These are phyloP conservation scores for Helleia helle DNA, from an alignment of 2,888 invertebrate genomes.

Conservation along the genomic window DNA sequence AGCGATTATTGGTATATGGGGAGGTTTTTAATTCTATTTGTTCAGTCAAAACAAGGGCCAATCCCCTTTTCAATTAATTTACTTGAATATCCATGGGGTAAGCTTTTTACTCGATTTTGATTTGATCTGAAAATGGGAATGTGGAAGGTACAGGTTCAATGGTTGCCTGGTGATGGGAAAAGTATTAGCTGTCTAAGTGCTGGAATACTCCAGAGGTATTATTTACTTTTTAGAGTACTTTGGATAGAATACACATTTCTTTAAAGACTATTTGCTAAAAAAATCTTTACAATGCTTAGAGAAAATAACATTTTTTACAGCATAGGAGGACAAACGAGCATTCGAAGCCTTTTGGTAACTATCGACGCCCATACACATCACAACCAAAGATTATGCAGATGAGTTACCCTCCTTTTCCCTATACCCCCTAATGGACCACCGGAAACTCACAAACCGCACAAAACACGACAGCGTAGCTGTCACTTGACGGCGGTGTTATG, in stretches of 20 bases:
- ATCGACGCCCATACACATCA: too few relatives aligned
- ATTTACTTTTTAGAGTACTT: not conserved
- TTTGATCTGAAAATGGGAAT: conserved; percentile 33
- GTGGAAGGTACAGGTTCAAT: not conserved
- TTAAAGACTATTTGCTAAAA: not conserved
- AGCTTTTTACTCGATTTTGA: conserved; percentile 40
- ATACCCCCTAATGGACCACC: too few relatives aligned
- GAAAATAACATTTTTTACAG: too few relatives aligned
- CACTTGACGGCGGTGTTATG: too few relatives aligned
- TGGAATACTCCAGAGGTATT: not conserved
- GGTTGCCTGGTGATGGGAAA: not conserved
- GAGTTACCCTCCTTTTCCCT: too few relatives aligned
- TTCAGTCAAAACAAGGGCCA: conserved; percentile 56
- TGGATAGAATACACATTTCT: not conserved
- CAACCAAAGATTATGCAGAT: too few relatives aligned
- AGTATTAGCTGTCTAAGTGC: not conserved
- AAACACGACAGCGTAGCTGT: too few relatives aligned
- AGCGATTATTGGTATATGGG: conserved; percentile 44
- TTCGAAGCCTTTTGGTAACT: too few relatives aligned
- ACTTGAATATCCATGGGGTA: conserved; percentile 33
- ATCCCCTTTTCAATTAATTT: conserved; percentile 57
- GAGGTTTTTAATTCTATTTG: conserved; percentile 61
- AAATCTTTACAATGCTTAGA: too few relatives aligned
- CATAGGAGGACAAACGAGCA: too few relatives aligned
- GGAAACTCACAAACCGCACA: too few relatives aligned